These are phyloP conservation scores for Boleophthalmus pectinirostris DNA, from an alignment of 2,113 vertebrate genomes.

Conservation along the genomic window DNA sequence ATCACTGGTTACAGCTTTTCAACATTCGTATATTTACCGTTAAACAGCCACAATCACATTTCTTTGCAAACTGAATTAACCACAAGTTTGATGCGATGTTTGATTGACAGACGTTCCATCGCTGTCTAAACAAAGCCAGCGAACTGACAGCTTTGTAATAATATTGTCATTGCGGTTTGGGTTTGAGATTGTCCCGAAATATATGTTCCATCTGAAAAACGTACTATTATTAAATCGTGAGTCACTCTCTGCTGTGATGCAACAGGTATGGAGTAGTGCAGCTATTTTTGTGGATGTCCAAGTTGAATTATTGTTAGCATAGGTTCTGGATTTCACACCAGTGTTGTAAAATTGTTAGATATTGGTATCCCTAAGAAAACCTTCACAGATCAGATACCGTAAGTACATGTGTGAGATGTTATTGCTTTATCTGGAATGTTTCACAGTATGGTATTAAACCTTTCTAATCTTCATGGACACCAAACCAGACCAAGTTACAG, in stretches of 20 bases:
- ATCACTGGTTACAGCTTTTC: too few relatives aligned
- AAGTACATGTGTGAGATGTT: too few relatives aligned
- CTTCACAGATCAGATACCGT: too few relatives aligned
- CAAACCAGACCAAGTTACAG: too few relatives aligned
- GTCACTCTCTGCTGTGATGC: background rate
- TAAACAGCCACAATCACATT: background rate
- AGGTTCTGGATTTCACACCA: constrained; percentile 7
- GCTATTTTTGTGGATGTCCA: background rate
- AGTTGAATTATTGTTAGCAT: background rate
- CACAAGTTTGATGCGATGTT: background rate
- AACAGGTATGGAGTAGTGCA: background rate
- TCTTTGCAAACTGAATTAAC: background rate
- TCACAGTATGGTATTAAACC: too few relatives aligned
- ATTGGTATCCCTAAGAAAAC: too few relatives aligned
- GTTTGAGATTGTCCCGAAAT: too few relatives aligned
- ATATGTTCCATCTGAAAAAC: too few relatives aligned
- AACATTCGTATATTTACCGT: background rate
- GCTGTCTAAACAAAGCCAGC: background rate
- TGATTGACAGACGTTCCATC: background rate
- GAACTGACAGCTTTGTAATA: background rate
- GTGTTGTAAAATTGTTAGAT: too few relatives aligned
- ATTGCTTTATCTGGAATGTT: too few relatives aligned
- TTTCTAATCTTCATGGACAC: too few relatives aligned
- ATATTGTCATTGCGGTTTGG: too few relatives aligned
- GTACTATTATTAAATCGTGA: background rate